phyloP scores from a whole-genome alignment of 2,888 invertebrate species.

The Polydrusus pterygomalis region DNA sequence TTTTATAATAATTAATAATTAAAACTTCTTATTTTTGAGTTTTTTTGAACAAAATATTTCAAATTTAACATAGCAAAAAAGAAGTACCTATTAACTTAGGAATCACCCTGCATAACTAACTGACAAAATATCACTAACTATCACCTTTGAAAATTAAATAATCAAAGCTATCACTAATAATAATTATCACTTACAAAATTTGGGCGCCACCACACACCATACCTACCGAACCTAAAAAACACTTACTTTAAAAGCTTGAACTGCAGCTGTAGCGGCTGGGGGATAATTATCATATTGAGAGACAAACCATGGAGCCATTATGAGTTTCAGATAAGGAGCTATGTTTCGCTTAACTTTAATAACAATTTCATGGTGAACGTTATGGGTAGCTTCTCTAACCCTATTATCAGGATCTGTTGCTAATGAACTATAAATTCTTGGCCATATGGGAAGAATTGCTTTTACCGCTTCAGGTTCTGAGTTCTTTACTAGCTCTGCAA shows the following conservation, averaged over 20 bases:
- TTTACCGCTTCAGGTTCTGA: conserved; percentile 81
- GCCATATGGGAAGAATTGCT: conserved; percentile 87
- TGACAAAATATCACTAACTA: too few species aligned
- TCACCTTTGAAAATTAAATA: too few species aligned
- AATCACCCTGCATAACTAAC: too few species aligned
- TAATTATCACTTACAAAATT: too few species aligned
- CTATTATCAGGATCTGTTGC: conserved; percentile 87
- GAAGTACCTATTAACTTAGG: too few species aligned
- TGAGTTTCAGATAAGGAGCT: conserved; percentile 85
- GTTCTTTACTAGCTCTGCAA: conserved; percentile 80
- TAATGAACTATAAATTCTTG: conserved; percentile 84
- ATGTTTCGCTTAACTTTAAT: conserved; percentile 82
- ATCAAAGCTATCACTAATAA: too few species aligned
- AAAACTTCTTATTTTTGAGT: too few species aligned
- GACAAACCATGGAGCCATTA: conserved; percentile 90
- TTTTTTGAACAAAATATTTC: too few species aligned
- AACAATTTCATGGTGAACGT: conserved; percentile 82
- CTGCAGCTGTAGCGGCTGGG: conserved; percentile 86
- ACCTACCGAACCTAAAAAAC: neutral
- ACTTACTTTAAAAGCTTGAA: conserved; percentile 77
- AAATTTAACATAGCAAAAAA: too few species aligned
- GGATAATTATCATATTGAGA: conserved; percentile 90
- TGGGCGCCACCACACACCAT: too few species aligned
- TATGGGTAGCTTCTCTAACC: conserved; percentile 86
- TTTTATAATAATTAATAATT: too few species aligned